Percentiles rank a stretch among this genome's conserved stretches.
These are phyloP conservation scores for Aphidius gifuensis DNA, from an alignment of 1,140 invertebrate species.

Conservation along the genomic window DNA sequence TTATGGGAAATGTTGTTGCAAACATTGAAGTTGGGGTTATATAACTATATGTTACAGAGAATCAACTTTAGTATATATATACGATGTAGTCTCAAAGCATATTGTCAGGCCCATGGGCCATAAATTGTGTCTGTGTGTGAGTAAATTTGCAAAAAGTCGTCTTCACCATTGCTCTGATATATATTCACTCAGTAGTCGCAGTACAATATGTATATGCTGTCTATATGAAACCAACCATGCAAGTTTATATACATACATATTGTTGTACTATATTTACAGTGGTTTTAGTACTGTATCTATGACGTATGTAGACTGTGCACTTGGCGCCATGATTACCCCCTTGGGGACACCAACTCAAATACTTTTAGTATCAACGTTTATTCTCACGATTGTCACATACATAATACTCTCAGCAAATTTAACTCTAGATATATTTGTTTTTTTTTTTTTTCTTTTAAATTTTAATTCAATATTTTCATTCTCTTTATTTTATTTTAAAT, in stretches of 20 bases:
- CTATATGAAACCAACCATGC: no score
- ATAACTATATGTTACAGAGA: conserved; percentile 32
- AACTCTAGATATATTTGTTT: no score
- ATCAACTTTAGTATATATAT: conserved; percentile 30
- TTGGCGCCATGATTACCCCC: conserved; percentile 22
- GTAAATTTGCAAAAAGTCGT: neutral
- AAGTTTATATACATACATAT: conserved; percentile 3
- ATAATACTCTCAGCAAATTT: no score
- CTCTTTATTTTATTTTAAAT: neutral
- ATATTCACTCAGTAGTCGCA: no score
- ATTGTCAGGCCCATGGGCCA: conserved; percentile 47
- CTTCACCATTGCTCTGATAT: neutral
- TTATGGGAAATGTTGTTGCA: conserved; percentile 45
- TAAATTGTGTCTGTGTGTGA: conserved; percentile 35
- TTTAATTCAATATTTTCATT: neutral
- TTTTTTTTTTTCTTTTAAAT: no score
- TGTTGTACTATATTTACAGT: conserved; percentile 18
- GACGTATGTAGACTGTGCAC: conserved; percentile 14
- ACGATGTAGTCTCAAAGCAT: conserved; percentile 43
- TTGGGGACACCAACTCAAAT: conserved; percentile 10
- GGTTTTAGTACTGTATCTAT: conserved; percentile 11
- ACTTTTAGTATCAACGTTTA: conserved; percentile 10
- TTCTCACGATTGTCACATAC: conserved; percentile 14
- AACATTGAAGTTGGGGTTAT: conserved; percentile 23
- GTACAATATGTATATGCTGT: no score